A percentile compares a stretch with the other conserved stretches of the same genome.
These are phyloP conservation scores for Catocala nupta DNA, from an alignment of 2,888 invertebrate genomes.

Conservation along the genomic window DNA sequence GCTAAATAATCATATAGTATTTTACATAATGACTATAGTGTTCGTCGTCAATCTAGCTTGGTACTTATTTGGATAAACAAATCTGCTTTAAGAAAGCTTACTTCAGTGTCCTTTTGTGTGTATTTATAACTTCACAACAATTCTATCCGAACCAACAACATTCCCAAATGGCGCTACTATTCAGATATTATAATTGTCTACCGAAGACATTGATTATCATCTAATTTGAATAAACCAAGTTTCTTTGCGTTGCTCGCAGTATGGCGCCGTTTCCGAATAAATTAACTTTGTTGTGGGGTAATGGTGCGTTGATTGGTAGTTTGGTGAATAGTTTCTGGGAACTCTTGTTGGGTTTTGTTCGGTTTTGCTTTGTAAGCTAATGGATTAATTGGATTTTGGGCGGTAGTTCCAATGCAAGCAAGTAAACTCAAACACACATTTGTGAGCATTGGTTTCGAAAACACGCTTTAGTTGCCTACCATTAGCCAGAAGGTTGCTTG, in stretches of 20 bases:
- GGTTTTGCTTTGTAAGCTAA: conserved; percentile 3
- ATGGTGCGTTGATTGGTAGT: conserved; percentile 20
- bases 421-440: too few relatives aligned
- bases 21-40: too few relatives aligned
- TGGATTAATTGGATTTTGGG: conserved; percentile 13
- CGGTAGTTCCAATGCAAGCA: not conserved
- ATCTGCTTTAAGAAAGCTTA: too few relatives aligned
- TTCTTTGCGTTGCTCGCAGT: conserved; percentile 23
- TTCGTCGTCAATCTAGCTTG: too few relatives aligned
- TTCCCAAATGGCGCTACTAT: not conserved
- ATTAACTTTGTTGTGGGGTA: conserved; percentile 22
- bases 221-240: conserved; percentile 45
- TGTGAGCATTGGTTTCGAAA: too few relatives aligned
- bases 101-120: too few relatives aligned
- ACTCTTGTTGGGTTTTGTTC: conserved; percentile 7
- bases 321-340: conserved; percentile 25
- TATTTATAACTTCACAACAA: not conserved
- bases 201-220: conserved; percentile 39
- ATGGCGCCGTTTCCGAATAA: conserved; percentile 39
- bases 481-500: too few relatives aligned
- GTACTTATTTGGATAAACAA: too few relatives aligned
- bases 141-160: conserved; percentile 12
- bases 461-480: too few relatives aligned
- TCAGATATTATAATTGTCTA: conserved; percentile 35
- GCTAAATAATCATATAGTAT: too few relatives aligned